Evolutionary conservation across 2,888 invertebrate species (phyloP), one percentile per base, ranked within the genome.

Genomic region (Salpingus planirostris): DNA sequence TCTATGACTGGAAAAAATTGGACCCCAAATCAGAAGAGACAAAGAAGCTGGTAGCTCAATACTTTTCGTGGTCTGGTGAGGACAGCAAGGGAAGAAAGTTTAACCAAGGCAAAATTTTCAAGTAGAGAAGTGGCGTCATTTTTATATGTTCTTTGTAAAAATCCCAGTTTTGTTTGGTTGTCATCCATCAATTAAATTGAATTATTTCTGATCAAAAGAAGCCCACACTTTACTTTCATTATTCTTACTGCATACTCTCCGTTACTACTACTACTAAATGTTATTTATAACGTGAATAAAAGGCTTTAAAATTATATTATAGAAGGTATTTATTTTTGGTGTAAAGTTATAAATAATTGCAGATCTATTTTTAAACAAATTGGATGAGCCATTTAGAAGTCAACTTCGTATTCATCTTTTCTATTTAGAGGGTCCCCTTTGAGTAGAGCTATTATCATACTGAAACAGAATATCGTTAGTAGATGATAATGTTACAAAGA

Each of bases 91-190:
- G 92, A 37, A 86, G 93, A 62, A 76, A 80, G 61, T 95, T 96
- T 76, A 95, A 93, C 71, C 92, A 97, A 74, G 98, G 97, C 67
- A 98, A 98, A 74, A 87, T 97, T 68, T 98, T 96, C 76, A 98
- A 98, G 73, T 98, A 78, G 23, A 23, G 10, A 23, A 23, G 11
- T 10, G 23, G 8, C 11, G 23, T 11, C 10, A 24, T 24, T 24
- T 24, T 24, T 11, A 24, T 24, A 24, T 24, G 3, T 23, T n/a
- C n/a, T n/a, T n/a, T n/a, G n/a, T n/a, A n/a, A n/a, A n/a, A n/a
- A n/a, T n/a, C n/a, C n/a, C n/a, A n/a, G n/a, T n/a, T n/a, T n/a
- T n/a, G n/a, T n/a, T n/a, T n/a, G n/a, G n/a, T n/a, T n/a, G n/a
- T n/a, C n/a, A n/a, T n/a, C n/a, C n/a, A n/a, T n/a, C n/a, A n/a